Base-by-base conservation (phyloP, 2,888 invertebrate species). In the Epiblema foenella region DNA sequence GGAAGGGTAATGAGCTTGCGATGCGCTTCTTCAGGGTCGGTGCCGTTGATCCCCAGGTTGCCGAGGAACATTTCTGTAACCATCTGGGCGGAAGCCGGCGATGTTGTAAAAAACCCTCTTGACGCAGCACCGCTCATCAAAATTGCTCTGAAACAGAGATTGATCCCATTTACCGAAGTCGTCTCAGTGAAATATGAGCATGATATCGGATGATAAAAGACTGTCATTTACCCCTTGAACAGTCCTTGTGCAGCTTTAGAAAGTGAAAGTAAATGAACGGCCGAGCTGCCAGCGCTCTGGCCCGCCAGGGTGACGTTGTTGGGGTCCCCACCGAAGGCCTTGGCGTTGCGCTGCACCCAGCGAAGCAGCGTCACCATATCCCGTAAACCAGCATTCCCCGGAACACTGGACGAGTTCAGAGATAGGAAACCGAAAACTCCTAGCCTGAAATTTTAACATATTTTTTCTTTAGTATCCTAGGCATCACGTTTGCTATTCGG, bases 311-410 rank as follows among this genome's bases (percentile, higher is more conserved):
- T 93, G 69, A 93, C 86, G 67, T 88, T 81, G 46, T 82, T 74
- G 1, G 91, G 89, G 77, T 93, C 84, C 12, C 93, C 93, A 2
- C 93, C 93, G 74, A 93, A 93, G 17, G 74, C 64, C 0, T 74
- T 73, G 8, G 89, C 90, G 77, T 93, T 93, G 52, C 73, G 73
- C 74, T 78, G 82, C 77, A 93, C 89, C 93, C 93, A 93, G 42
- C 81, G 82, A 74, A 93, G 83, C 69, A 93, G 79, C 18, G 90
- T 88, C 63, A 93, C 79, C 75, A 84, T 82, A 77, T 93, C 93
- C 1, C 93, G 87, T n/a, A 93, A 81, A 0, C 91, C 93, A 68
- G 86, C 86, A 83, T 93, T 93, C n/a, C 93, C 93, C 24, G 93
- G 93, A 8, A 92, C 78, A 68, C 81, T 77, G 0, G 82, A 66